phyloP scores from a whole-genome alignment of 2,888 invertebrate species.

The Epicampocera succincta region DNA sequence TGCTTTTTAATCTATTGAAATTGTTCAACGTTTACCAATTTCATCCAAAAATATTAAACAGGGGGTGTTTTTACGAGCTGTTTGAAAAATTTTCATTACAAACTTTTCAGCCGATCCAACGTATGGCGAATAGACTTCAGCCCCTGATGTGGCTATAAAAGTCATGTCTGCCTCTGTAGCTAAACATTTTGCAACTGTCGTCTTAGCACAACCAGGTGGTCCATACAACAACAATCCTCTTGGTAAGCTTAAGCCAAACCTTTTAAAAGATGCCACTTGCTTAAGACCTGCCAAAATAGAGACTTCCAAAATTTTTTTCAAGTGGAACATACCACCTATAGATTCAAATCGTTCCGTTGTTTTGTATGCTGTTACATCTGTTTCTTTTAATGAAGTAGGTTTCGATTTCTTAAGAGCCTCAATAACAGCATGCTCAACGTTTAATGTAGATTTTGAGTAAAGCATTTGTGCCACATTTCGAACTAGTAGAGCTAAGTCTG shows the following conservation, averaged over 20 bases:
- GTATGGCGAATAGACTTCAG: constrained; percentile 85
- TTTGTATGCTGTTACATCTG: constrained; percentile 81
- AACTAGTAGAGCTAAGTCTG: constrained; percentile 83
- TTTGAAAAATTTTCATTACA: constrained; percentile 84
- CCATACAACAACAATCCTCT: constrained; percentile 85
- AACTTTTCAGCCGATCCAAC: constrained; percentile 86
- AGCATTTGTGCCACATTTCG: constrained; percentile 77
- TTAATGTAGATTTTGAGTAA: constrained; percentile 52
- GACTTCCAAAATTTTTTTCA: constrained; percentile 83
- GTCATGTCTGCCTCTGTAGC: constrained; percentile 83
- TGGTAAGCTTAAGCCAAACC: constrained; percentile 84
- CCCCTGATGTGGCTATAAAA: constrained; percentile 84
- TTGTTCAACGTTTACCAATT: constrained; percentile 81
- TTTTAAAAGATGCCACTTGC: constrained; percentile 83
- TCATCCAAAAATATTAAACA: constrained; percentile 86
- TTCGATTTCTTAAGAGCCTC: constrained; percentile 68
- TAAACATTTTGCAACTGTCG: constrained; percentile 84
- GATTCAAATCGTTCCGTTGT: constrained; percentile 81
- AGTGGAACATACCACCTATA: constrained; percentile 83
- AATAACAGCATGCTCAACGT: constrained; percentile 15
- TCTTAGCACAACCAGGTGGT: constrained; percentile 87
- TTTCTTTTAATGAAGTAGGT: constrained; percentile 81
- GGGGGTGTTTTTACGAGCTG: constrained; percentile 84
- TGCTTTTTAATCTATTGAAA: neutral
- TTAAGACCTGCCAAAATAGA: constrained; percentile 84